Evolutionary conservation across 2,888 invertebrate genomes (phyloP), one percentile per base, ranked within the genome.

Genomic region (Kryphioiulus occultus): DNA sequence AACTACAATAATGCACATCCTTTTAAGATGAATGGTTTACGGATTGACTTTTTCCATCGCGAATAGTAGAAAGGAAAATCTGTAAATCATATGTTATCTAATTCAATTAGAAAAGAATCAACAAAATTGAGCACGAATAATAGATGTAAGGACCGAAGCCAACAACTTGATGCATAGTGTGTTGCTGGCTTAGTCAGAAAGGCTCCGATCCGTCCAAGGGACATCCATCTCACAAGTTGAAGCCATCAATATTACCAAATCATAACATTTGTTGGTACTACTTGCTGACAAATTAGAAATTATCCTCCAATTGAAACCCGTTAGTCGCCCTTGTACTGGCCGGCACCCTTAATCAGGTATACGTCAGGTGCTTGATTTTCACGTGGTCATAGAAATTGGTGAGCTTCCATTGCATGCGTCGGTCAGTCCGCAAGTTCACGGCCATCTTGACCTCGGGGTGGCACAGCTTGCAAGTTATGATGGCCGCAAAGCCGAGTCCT

Each of bases 381-480:
- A 85, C 39, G 39, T 85, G 85, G n/a, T 44, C 42, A 35, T 85
- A 85, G 44, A 85, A 85, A 85, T 39, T 39, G 39, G 85, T 85
- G 22, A 85, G 44, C n/a, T 85, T 85, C 85, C 85, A 85, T 15
- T 39, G 44, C 85, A 85, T 42, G 85, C 44, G 78, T 1, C 44
- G 39, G 44, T 85, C 44, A 42, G 85, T 85, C 9, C 85, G 19
- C 22, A 39, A 44, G 44, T 39, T 42, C 39, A 44, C 44, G 39
- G 42, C 42, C 39, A 85, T 39, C 85, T 85, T 85, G 85, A 44
- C 44, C 85, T 39, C 42, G 0, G 85, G 85, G 26, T 85, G 42
- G 85, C 85, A 85, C 85, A 85, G 39, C 42, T 85, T 85, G 44
- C 85, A 85, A 4, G 85, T 85, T 0, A 85, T 44, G 44, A 39